These are phyloP conservation scores for Drosophila atripex DNA, from an alignment of 2,888 invertebrate genomes.

Conservation along the genomic window DNA sequence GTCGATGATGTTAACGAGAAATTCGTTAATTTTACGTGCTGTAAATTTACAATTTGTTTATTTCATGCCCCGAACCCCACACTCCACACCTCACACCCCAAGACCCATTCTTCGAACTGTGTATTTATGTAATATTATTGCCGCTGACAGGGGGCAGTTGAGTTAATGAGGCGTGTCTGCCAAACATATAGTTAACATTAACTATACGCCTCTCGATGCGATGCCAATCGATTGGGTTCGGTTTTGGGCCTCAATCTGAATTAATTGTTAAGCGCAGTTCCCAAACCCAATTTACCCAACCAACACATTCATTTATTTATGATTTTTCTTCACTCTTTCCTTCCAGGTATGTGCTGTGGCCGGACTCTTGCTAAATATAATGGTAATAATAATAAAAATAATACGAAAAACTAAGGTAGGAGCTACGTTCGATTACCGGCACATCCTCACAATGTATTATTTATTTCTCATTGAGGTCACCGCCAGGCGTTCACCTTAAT, in stretches of 20 bases:
- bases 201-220: background rate
- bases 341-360: slow-evolving; percentile 5
- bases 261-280: slow-evolving; percentile 21
- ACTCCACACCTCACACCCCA: too few relatives aligned
- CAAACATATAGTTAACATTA: slow-evolving; percentile 42
- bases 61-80: background rate
- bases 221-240: slow-evolving; percentile 15
- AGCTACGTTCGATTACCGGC: slow-evolving; percentile 3
- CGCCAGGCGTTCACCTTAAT: slow-evolving; percentile 2
- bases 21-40: slow-evolving; percentile 41
- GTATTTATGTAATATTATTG: slow-evolving; percentile 3
- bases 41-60: slow-evolving; percentile 35
- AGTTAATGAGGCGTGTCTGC: slow-evolving; percentile 37
- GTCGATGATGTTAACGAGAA: slow-evolving; percentile 36
- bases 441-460: slow-evolving; percentile 14
- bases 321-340: background rate
- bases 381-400: background rate
- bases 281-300: slow-evolving; percentile 12
- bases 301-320: slow-evolving; percentile 5
- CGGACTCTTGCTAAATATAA: background rate
- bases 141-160: slow-evolving; percentile 28
- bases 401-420: background rate
- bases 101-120: too few relatives aligned
- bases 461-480: slow-evolving; percentile 11
- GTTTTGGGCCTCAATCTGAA: slow-evolving; percentile 5